Percentiles rank a stretch among this genome's conserved stretches.
Conservation (phyloP, 2,888 invertebrate species). For the Dioctria linearis region DNA sequence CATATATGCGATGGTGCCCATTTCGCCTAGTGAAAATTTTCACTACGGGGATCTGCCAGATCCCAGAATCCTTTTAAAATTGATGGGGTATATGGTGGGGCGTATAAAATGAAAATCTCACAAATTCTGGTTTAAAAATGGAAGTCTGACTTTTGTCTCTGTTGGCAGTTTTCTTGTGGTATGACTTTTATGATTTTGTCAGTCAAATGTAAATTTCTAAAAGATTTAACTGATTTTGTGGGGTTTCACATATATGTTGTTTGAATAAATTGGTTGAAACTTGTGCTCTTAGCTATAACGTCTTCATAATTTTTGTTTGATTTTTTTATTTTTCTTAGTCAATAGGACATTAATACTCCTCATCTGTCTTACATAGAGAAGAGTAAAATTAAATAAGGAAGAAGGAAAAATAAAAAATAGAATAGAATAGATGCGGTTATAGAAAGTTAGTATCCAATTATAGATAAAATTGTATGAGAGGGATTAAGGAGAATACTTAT, state of each 20-base stretch:
- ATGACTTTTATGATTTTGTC: conserved; percentile 21
- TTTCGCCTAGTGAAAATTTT: conserved; percentile 24
- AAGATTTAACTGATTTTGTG: not conserved
- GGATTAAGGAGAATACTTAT: too few relatives aligned
- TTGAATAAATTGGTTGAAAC: too few relatives aligned
- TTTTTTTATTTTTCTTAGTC: too few relatives aligned
- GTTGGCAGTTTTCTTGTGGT: not conserved
- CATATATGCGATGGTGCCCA: not conserved
- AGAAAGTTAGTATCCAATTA: too few relatives aligned
- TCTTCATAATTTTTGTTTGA: too few relatives aligned
- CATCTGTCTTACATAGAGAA: too few relatives aligned
- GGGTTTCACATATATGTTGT: not conserved
- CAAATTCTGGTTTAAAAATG: conserved; percentile 14
- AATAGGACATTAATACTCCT: too few relatives aligned
- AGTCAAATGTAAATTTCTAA: conserved; percentile 31
- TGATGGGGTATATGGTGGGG: not conserved
- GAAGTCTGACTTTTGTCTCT: not conserved
- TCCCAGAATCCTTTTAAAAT: conserved; percentile 12
- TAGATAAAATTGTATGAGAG: too few relatives aligned
- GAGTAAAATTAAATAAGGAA: too few relatives aligned
- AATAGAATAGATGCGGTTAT: too few relatives aligned
- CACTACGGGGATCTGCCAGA: not conserved
- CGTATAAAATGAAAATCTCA: conserved; percentile 20
- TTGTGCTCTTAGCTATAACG: too few relatives aligned
- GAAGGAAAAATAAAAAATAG: too few relatives aligned